Conservation (phyloP, 2,113 vertebrate species). For the Cinclus cinclus region DNA sequence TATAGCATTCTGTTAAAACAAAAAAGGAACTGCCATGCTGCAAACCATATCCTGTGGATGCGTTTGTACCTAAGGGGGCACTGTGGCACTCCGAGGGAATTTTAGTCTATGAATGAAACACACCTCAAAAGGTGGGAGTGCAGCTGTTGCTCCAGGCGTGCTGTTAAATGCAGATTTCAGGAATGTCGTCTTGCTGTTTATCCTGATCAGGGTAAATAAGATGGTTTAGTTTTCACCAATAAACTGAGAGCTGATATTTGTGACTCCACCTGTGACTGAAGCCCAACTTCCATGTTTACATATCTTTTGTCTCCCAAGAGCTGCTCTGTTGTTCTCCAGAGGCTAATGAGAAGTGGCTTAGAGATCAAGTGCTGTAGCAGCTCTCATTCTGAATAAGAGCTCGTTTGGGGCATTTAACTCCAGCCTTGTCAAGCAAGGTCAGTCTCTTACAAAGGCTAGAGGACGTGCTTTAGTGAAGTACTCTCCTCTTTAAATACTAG, state of each 20-base stretch:
- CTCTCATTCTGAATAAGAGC: neutral
- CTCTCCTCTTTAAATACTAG: neutral
- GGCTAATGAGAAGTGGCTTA: slow-evolving; percentile 39
- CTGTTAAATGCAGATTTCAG: neutral
- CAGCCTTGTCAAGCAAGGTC: slow-evolving; percentile 25
- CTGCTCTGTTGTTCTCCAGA: neutral
- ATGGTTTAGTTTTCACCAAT: slow-evolving; percentile 10
- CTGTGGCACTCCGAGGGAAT: neutral
- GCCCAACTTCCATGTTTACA: neutral
- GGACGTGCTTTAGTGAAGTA: slow-evolving; percentile 28
- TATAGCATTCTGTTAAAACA: neutral
- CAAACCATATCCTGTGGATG: neutral
- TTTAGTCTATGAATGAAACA: neutral
- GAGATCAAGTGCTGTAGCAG: slow-evolving; percentile 33
- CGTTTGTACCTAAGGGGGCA: slow-evolving; percentile 36
- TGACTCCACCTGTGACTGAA: neutral
- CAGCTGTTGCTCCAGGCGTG: slow-evolving; percentile 15
- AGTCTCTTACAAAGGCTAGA: neutral
- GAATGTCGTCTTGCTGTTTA: slow-evolving; percentile 32
- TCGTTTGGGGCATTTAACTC: slow-evolving; percentile 14
- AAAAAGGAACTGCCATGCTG: neutral
- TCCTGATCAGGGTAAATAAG: slow-evolving; percentile 43
- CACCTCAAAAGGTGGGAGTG: neutral
- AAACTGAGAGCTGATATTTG: neutral
- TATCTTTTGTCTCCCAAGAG: neutral